These are phyloP conservation scores for Falco punctatus DNA, from an alignment of 2,113 vertebrate genomes.

Conservation along the genomic window DNA sequence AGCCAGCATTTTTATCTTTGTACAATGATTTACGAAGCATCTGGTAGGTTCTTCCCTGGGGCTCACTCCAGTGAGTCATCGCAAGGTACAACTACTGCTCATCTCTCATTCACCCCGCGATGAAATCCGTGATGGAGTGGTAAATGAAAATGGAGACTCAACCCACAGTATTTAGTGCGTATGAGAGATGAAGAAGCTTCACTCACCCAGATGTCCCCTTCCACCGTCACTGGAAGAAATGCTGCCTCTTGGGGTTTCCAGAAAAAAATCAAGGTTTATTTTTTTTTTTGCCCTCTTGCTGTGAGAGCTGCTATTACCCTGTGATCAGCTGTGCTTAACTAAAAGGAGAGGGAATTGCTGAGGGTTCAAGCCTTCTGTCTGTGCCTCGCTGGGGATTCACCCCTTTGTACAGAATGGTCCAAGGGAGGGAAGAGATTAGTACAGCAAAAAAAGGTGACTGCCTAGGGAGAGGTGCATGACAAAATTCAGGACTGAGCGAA, in stretches of 20 bases:
- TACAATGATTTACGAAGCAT: slow-evolving; percentile 17
- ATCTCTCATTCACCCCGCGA: not conserved
- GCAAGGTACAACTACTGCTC: slow-evolving; percentile 37
- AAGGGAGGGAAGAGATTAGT: not conserved
- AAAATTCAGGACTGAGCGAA: not conserved
- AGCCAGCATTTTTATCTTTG: slow-evolving; percentile 36
- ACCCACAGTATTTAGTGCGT: not conserved
- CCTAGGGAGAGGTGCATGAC: not conserved
- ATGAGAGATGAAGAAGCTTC: not conserved
- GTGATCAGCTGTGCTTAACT: not conserved
- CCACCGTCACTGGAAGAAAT: not conserved
- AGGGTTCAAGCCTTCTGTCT: not conserved
- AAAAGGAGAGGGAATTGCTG: not conserved
- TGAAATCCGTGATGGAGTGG: slow-evolving; percentile 23
- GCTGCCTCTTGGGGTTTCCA: not conserved
- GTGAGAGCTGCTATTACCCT: not conserved
- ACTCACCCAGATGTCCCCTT: not conserved
- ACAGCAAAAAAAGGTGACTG: not conserved
- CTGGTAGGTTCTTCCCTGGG: slow-evolving; percentile 51
- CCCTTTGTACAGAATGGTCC: not conserved
- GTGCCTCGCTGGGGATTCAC: not conserved
- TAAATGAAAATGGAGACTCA: slow-evolving; percentile 30
- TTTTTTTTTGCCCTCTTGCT: not conserved
- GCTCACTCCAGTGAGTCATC: slow-evolving; percentile 49
- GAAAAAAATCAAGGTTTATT: not conserved